Evolutionary conservation across 2,113 vertebrate genomes (phyloP), one percentile per base, ranked within the genome.

Genomic region (Anolis sagrei): DNA sequence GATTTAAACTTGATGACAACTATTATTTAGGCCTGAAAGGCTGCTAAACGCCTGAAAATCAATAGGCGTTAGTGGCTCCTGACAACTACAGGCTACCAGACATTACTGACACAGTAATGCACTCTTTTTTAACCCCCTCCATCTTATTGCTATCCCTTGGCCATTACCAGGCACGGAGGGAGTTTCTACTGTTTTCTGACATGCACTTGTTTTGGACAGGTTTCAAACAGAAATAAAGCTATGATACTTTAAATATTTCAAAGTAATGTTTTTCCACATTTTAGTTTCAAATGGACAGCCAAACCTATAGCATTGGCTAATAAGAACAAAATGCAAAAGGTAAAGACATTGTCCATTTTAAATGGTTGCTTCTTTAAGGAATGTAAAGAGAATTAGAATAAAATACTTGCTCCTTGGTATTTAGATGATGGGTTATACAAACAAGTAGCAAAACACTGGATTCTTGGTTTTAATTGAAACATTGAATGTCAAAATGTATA

Each of bases 11-110:
- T 81, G 29, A 84, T 74, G 83, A 84, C 48, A 81, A 84, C 68
- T 36, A 70, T 89, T 83, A 36, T 85, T 90, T 69, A 69, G 48
- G 3, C 27, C 13, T 84, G 69, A 91, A 90, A 86, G 25, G 1
- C 82, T 78, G 76, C 32, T 62, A 19, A 89, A 18, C 82, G 25
- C 1, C 54, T 90, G 11, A 62, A 81, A 91, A 94, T 85, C 81
- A 90, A 82, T 76, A 90, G 29, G 74, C 69, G 49, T 82, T 76
- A 84, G 69, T 44, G 87, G 76, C 66, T 90, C 79, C 1, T 51
- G 69, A 81, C 29, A 90, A 54, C 74, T 49, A 88, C 44, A 87
- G 25, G 0, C 85, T 61, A 80, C 11, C 8, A 77, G 8, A 32
- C 66, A 66, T 79, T 49, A 82, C 39, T 93, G 76, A 89, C 44